Evolutionary conservation across 1,140 invertebrate genomes (phyloP).

Genomic region (Drosophila mojavensis): DNA sequence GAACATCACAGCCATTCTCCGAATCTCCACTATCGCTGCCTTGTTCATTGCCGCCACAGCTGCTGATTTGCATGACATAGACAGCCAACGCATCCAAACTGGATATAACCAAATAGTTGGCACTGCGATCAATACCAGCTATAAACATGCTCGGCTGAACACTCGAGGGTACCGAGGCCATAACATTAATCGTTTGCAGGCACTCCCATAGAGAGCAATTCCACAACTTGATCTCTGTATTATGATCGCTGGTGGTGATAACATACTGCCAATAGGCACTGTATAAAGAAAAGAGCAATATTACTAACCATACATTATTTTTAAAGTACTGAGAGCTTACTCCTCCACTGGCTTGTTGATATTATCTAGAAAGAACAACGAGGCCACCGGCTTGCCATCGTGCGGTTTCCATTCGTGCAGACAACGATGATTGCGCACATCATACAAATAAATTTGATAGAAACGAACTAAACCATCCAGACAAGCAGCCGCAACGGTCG

Average conservation of each 20-base stretch:
- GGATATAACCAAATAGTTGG: conserved; percentile 92
- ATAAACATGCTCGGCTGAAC: conserved; percentile 86
- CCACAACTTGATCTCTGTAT: conserved; percentile 96
- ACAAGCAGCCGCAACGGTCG: conserved; percentile 94
- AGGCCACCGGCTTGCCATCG: conserved; percentile 92
- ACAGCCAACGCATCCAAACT: conserved; percentile 91
- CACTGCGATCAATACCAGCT: conserved; percentile 91
- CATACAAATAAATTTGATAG: conserved; percentile 90
- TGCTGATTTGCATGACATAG: conserved; percentile 91
- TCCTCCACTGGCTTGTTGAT: conserved; percentile 92
- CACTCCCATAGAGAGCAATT: conserved; percentile 97
- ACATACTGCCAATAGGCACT: conserved; percentile 93
- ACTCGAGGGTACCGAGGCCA: conserved; percentile 54
- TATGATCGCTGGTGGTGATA: conserved; percentile 94
- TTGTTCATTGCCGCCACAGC: conserved; percentile 10
- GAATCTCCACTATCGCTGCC: conserved; percentile 44
- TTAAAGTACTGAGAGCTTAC: conserved; percentile 87
- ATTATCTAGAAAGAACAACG: conserved; percentile 96
- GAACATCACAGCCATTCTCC: conserved; percentile 30
- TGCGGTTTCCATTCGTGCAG: conserved; percentile 96
- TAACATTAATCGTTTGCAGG: conserved; percentile 93
- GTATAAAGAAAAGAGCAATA: not conserved
- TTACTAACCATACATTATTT: not conserved
- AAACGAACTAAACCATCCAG: conserved; percentile 95
- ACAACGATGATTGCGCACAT: conserved; percentile 89